phyloP scores from a whole-genome alignment of 2,113 vertebrate genomes.

The Podarcis cretensis region DNA sequence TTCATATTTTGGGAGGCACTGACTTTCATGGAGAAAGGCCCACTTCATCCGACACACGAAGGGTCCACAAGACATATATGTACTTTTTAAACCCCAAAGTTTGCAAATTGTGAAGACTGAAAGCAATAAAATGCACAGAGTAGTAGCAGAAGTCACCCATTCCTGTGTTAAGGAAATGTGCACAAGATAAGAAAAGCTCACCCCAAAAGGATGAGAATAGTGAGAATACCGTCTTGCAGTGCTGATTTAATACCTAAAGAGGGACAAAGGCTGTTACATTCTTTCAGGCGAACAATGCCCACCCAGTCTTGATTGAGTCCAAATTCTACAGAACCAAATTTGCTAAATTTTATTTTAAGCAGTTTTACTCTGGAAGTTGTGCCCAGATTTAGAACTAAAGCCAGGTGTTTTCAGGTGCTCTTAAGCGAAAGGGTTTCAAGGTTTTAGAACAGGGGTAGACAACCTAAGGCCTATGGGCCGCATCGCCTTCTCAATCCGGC shows the following conservation, averaged over 20 bases:
- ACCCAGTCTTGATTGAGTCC: not conserved
- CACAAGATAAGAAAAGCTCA: not conserved
- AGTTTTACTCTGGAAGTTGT: not conserved
- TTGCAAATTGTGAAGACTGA: not conserved
- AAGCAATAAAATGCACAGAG: not conserved
- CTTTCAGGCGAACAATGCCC: not conserved
- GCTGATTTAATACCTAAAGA: not conserved
- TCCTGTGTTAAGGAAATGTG: not conserved
- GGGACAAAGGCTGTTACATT: not conserved
- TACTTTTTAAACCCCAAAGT: no score
- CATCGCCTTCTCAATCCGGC: no score
- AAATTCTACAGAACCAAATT: not conserved
- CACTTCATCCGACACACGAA: not conserved
- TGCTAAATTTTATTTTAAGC: not conserved
- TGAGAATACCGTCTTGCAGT: not conserved
- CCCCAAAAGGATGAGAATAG: not conserved
- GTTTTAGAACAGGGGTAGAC: no score
- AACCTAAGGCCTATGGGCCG: no score
- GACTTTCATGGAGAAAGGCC: not conserved
- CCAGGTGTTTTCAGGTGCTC: no score
- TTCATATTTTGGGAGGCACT: not conserved
- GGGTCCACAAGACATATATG: not conserved
- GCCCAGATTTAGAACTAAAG: not conserved
- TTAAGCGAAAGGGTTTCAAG: not conserved
- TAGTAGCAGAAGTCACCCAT: not conserved